These are phyloP conservation scores for Vimba vimba DNA, from an alignment of 2,113 vertebrate species.

Conservation along the genomic window DNA sequence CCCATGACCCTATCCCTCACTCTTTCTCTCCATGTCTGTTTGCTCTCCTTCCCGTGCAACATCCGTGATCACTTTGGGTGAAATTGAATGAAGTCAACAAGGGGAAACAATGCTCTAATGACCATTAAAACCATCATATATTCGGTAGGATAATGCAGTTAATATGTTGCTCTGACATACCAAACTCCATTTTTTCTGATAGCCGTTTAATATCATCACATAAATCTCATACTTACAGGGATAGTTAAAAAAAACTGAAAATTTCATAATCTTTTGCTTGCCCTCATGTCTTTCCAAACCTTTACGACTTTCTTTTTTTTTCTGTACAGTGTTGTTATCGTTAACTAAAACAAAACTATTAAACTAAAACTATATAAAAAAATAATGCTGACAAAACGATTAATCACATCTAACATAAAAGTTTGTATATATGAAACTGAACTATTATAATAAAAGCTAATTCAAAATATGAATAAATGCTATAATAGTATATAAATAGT, in stretches of 20 bases:
- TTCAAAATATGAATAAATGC: not conserved
- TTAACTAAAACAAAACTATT: not conserved
- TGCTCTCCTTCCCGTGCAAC: slow-evolving; percentile 48
- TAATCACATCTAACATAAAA: too few species aligned
- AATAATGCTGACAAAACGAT: too few species aligned
- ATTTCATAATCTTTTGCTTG: not conserved
- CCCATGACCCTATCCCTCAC: slow-evolving; percentile 38
- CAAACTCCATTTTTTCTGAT: not conserved
- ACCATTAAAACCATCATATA: slow-evolving; percentile 11
- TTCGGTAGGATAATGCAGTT: slow-evolving; percentile 2
- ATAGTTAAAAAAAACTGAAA: not conserved
- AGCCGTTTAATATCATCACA: not conserved
- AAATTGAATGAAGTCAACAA: slow-evolving; percentile 41
- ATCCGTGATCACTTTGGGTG: slow-evolving; percentile 29
- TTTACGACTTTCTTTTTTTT: not conserved
- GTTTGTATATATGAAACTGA: not conserved
- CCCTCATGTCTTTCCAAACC: not conserved
- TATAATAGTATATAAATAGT: too few species aligned
- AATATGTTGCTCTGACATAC: not conserved
- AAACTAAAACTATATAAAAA: too few species aligned
- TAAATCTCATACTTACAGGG: not conserved
- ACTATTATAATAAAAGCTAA: not conserved
- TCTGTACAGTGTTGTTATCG: not conserved
- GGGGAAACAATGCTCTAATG: slow-evolving; percentile 37
- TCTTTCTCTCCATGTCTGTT: slow-evolving; percentile 38